A percentile compares a stretch with the other conserved stretches of the same genome.
phyloP scores from a whole-genome alignment of 2,888 invertebrate species.

The Lithophane semibrunnea region DNA sequence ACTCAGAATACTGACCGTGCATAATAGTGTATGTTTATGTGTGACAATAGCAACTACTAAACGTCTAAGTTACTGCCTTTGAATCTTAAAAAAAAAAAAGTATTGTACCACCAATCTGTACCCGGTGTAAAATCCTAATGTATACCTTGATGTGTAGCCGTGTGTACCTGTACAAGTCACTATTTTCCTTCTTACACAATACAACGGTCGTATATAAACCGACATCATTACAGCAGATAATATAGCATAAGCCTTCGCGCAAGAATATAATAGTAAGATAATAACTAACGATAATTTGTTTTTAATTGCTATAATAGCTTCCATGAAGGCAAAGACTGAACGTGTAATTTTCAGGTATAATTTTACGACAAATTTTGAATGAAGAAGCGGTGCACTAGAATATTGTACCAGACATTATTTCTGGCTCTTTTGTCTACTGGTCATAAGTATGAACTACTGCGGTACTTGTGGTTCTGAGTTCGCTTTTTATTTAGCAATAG shows the following conservation, averaged over 20 bases:
- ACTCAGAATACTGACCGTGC: neutral
- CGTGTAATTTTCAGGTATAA: neutral
- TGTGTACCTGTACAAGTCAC: too few relatives aligned
- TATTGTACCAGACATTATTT: neutral
- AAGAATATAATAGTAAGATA: neutral
- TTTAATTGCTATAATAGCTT: slow-evolving; percentile 25
- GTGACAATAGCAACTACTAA: neutral
- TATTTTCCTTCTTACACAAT: neutral
- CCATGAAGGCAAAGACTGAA: neutral
- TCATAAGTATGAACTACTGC: neutral
- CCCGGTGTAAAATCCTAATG: neutral
- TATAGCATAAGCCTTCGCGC: slow-evolving; percentile 2
- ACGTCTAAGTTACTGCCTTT: neutral
- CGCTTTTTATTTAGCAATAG: neutral
- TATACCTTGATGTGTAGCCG: too few relatives aligned
- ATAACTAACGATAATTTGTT: slow-evolving; percentile 27
- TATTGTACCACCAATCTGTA: neutral
- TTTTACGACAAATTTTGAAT: neutral
- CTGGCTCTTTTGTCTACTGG: neutral
- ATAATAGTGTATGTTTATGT: neutral
- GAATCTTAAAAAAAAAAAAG: neutral
- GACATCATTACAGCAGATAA: neutral
- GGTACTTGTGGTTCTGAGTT: neutral
- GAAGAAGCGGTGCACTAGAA: neutral
- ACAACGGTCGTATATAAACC: neutral